A percentile compares a stretch with the other conserved stretches of the same genome.
phyloP scores from a whole-genome alignment of 2,888 invertebrate genomes.

The Tetranychus piercei region DNA sequence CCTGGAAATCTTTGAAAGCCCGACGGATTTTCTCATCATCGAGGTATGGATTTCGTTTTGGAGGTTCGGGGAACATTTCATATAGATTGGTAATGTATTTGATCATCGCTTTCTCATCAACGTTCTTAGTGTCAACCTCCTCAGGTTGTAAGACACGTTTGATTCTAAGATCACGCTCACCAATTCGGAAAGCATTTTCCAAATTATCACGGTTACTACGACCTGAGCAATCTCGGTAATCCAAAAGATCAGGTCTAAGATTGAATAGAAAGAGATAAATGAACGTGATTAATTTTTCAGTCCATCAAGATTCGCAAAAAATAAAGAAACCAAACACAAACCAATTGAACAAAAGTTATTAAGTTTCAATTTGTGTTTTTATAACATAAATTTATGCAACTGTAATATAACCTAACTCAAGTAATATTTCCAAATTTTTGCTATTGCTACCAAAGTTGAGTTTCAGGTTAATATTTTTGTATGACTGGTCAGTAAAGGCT shows the following conservation, averaged over 20 bases:
- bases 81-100: constrained; percentile 98
- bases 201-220: constrained; percentile 81
- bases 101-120: constrained; percentile 97
- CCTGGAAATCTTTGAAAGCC: constrained; percentile 17
- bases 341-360: too few species aligned
- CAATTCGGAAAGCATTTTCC: constrained; percentile 85
- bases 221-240: constrained; percentile 41
- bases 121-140: constrained; percentile 97
- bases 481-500: too few species aligned
- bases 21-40: constrained; percentile 57
- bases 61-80: constrained; percentile 95
- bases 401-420: too few species aligned
- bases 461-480: too few species aligned
- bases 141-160: constrained; percentile 90
- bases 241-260: constrained; percentile 48
- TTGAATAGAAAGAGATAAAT: too few species aligned
- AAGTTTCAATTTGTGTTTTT: too few species aligned
- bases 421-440: too few species aligned
- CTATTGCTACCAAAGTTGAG: too few species aligned
- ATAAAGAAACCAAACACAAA: too few species aligned
- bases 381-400: too few species aligned
- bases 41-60: constrained; percentile 25
- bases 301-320: too few species aligned
- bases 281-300: too few species aligned
- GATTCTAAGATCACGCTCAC: constrained; percentile 93